These are phyloP conservation scores for Drosophila leontia DNA, from an alignment of 1,140 invertebrate species.

Conservation along the genomic window DNA sequence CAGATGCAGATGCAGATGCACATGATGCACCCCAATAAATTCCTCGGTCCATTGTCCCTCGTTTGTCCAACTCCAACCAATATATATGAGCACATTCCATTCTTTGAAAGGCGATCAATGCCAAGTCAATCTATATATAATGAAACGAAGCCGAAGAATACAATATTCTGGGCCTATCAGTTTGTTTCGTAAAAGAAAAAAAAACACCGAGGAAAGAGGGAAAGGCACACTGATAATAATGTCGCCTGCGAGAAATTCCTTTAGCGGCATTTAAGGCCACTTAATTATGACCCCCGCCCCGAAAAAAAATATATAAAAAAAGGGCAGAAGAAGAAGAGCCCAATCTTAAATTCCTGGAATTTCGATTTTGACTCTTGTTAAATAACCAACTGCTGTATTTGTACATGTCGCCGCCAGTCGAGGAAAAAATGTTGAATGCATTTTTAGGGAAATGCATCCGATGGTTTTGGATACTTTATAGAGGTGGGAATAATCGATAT, in stretches of 20 bases:
- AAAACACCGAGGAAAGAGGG: neutral
- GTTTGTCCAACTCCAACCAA: slow-evolving; percentile 30
- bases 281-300: slow-evolving; percentile 70
- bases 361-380: slow-evolving; percentile 67
- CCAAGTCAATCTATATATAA: slow-evolving; percentile 41
- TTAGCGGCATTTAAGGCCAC: slow-evolving; percentile 82
- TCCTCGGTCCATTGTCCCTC: slow-evolving; percentile 18
- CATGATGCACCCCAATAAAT: slow-evolving; percentile 11
- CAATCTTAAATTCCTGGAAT: slow-evolving; percentile 81
- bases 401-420: slow-evolving; percentile 46
- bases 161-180: slow-evolving; percentile 49
- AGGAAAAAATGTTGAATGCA: slow-evolving; percentile 14
- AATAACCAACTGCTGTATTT: slow-evolving; percentile 79
- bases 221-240: slow-evolving; percentile 77
- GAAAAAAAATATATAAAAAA: slow-evolving; percentile 23
- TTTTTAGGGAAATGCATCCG: slow-evolving; percentile 8
- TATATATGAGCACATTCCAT: slow-evolving; percentile 48
- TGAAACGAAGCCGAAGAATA: slow-evolving; percentile 52
- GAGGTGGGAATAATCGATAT: neutral
- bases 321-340: slow-evolving; percentile 18
- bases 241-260: slow-evolving; percentile 82
- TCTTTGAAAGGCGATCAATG: slow-evolving; percentile 43
- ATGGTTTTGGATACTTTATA: neutral
- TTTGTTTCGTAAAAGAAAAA: slow-evolving; percentile 3
- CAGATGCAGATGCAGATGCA: slow-evolving; percentile 16